Evolutionary conservation across 2,113 vertebrate genomes (phyloP), one percentile per base, ranked within the genome.

Genomic region (Megaceryle torquata): DNA sequence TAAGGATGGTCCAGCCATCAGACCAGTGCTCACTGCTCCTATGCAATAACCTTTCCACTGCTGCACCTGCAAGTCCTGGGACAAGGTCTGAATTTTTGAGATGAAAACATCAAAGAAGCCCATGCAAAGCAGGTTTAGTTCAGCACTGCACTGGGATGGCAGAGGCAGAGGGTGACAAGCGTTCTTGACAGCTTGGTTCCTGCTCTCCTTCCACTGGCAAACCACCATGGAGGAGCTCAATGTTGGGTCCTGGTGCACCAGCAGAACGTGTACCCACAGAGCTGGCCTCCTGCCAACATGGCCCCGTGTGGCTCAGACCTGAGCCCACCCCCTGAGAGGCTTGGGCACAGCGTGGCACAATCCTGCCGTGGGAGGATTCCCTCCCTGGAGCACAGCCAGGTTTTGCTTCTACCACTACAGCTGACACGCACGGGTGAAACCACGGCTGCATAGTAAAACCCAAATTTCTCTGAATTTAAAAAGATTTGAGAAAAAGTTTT

Each of bases 21-120:
- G 18, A 13, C 15, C 4, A 3, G 70, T 1, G 61, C 53, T 64
- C 4, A 0, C 5, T 11, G 26, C 39, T 86, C 53, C 26, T 15
- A 11, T 35, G 46, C 63, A 43, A 72, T 11, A 43, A 53, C 33
- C 31, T 20, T 33, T 35, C 39, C 21, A 20, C 11, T 12, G 22
- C 60, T 39, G 15, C 8, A 13, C 17, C 22, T 24, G 63, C 28
- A 20, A 1, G 0, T 31, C 33, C 35, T 24, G 28, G 17, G 17
- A 15, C 31, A 51, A 57, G 18, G 35, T 20, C 12, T 41, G 41
- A 39, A 39, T 21, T 51, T 61, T 25, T 24, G 35, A 61, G 41
- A 3, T 50, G 21, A 24, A 50, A 50, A 51, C 51, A 31, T 24
- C 2, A 0, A 54, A 48, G 39, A 25, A 71, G 15, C 9, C 19